These are phyloP conservation scores for Cosmopolites sordidus DNA, from an alignment of 2,888 invertebrate genomes.

Conservation along the genomic window DNA sequence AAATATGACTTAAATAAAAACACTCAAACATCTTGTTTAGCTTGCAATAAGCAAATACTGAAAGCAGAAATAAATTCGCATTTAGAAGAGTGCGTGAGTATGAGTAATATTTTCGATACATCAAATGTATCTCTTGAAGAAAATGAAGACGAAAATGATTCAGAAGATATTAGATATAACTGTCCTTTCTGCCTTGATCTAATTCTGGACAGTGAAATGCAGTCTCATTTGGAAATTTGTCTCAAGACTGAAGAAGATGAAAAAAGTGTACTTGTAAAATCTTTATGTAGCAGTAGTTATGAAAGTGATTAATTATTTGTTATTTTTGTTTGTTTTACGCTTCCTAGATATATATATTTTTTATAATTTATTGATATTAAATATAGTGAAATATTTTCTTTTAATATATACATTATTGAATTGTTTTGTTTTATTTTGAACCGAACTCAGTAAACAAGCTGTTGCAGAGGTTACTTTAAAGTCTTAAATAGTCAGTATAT, in stretches of 20 bases:
- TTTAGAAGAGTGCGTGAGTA: conserved; percentile 46
- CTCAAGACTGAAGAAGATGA: conserved; percentile 29
- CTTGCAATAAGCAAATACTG: conserved; percentile 44
- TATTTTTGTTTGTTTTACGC: not conserved
- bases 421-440: no score
- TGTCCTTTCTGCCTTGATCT: conserved; percentile 61
- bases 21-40: conserved; percentile 41
- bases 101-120: conserved; percentile 46
- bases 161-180: conserved; percentile 45
- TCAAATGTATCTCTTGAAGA: conserved; percentile 30
- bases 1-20: conserved; percentile 22
- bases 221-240: conserved; percentile 56
- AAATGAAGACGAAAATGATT: conserved; percentile 34
- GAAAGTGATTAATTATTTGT: conserved; percentile 7
- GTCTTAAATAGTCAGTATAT: no score
- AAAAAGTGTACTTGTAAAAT: conserved; percentile 18
- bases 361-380: no score
- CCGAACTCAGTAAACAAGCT: no score
- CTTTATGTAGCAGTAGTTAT: conserved; percentile 12
- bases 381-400: no score
- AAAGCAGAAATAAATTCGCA: conserved; percentile 45
- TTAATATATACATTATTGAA: no score
- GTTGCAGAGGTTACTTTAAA: no score
- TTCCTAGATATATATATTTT: no score
- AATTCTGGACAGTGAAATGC: conserved; percentile 54